Conservation (phyloP, 2,888 invertebrate genomes). For the Chalcis sispes region DNA sequence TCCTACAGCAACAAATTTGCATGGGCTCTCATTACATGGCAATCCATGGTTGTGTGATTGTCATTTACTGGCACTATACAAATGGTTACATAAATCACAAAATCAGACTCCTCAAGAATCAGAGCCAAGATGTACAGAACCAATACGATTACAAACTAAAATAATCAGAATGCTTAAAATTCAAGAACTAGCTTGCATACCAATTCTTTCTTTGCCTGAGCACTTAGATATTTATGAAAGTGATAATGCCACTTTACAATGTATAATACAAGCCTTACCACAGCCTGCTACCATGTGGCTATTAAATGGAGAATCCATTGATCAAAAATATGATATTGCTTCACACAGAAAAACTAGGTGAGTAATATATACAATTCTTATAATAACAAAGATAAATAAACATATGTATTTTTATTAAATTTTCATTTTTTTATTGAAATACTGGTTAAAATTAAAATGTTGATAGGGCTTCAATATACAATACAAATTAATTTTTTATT, state of each 20-base stretch:
- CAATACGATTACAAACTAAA: constrained; percentile 82
- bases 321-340: too few species aligned
- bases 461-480: too few species aligned
- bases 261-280: constrained; percentile 88
- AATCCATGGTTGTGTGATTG: constrained; percentile 95
- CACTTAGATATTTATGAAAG: constrained; percentile 88
- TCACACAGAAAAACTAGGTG: too few species aligned
- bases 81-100: constrained; percentile 83
- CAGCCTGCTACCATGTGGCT: constrained; percentile 89
- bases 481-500: too few species aligned
- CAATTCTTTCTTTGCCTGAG: constrained; percentile 85
- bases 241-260: constrained; percentile 88
- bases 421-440: too few species aligned
- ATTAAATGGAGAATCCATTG: constrained; percentile 77
- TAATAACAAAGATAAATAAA: too few species aligned
- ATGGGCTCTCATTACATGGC: constrained; percentile 88
- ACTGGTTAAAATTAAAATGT: too few species aligned
- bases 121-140: constrained; percentile 87
- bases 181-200: constrained; percentile 88
- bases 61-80: constrained; percentile 85
- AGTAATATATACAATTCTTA: too few species aligned
- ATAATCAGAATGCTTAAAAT: constrained; percentile 80
- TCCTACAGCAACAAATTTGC: constrained; percentile 86
- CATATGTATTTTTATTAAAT: too few species aligned
- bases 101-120: constrained; percentile 87